Base-by-base conservation (phyloP, 2,888 invertebrate species). In the Muschampia plurimacula region DNA sequence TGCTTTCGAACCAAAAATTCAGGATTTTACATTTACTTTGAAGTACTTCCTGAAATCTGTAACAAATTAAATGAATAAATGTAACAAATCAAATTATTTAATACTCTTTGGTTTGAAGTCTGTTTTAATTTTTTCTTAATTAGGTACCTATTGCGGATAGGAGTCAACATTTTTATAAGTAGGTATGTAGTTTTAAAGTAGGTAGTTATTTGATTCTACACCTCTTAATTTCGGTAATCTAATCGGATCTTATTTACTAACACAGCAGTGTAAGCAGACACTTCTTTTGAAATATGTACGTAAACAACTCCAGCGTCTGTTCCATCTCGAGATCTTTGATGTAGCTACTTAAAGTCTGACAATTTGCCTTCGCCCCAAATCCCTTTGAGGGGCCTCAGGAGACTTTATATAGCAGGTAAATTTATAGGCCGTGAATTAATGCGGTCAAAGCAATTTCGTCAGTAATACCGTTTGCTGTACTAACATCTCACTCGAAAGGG, bases 361-460 rank as follows among this genome's bases (percentile, higher is more conserved):
- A 89, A 89, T 88, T 89, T 87, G 85, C 85, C 82, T 84, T 81
- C 83, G 82, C 82, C 83, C 85, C 81, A 83, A 84, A 86, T 89
- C 83, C 85, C 88, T 88, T 88, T 87, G 86, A 89, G 80, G 82
- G 82, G 79, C 83, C 89, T 79, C 85, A 64, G 72, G 86, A 80
- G 87, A 82, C 77, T 62, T 77, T 82, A 83, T 59, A 86, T 86
- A 89, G 89, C 89, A 92, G 91, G 90, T 92, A 90, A 89, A 88
- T 90, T 89, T 88, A 87, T 85, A 84, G 85, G 83, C 76, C 78
- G 76, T 76, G 85, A 88, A 90, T 89, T 88, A 90, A 91, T 85
- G 87, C 87, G 89, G 88, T 89, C 88, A 85, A 86, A 88, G 86
- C 86, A 87, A 89, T 89, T 90, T 84, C 77, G 80, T 81, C 76